phyloP scores from a whole-genome alignment of 2,888 invertebrate genomes.

The Cistogaster globosa region DNA sequence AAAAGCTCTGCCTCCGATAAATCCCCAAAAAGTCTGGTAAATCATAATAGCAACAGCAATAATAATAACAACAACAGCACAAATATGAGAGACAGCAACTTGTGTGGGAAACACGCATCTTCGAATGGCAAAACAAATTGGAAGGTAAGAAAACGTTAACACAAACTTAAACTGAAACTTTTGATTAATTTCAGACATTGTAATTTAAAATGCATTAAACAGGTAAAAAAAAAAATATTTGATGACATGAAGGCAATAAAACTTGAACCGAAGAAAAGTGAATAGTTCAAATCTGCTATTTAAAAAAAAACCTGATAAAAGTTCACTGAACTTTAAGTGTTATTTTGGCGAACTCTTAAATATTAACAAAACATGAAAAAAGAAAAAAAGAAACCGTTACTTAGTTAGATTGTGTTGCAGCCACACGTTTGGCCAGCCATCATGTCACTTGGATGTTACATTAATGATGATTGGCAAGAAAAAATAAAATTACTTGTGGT shows the following conservation, averaged over 20 bases:
- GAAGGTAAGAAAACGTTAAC: constrained; percentile 77
- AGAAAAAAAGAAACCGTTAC: not conserved
- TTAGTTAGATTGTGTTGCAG: not conserved
- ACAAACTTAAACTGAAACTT: not conserved
- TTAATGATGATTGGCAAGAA: constrained; percentile 33
- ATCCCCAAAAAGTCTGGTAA: constrained; percentile 72
- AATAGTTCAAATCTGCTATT: constrained; percentile 26
- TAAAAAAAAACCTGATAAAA: constrained; percentile 3
- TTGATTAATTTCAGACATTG: not conserved
- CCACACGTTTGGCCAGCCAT: constrained; percentile 7
- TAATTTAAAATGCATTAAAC: constrained; percentile 9
- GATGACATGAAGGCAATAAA: constrained; percentile 1
- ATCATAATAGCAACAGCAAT: constrained; percentile 50
- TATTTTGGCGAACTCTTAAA: constrained; percentile 18
- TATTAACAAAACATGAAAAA: constrained; percentile 6
- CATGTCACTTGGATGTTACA: constrained; percentile 32
- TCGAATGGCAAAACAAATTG: constrained; percentile 80
- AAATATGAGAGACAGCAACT: constrained; percentile 78
- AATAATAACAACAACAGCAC: constrained; percentile 74
- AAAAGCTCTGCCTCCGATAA: constrained; percentile 75
- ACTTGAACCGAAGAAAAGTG: not conserved
- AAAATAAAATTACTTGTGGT: constrained; percentile 28
- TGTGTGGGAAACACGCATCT: constrained; percentile 77
- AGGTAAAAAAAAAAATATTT: constrained; percentile 16
- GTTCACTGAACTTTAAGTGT: constrained; percentile 46